phyloP scores from a whole-genome alignment of 2,888 invertebrate species.

The Phyto melanocephala region DNA sequence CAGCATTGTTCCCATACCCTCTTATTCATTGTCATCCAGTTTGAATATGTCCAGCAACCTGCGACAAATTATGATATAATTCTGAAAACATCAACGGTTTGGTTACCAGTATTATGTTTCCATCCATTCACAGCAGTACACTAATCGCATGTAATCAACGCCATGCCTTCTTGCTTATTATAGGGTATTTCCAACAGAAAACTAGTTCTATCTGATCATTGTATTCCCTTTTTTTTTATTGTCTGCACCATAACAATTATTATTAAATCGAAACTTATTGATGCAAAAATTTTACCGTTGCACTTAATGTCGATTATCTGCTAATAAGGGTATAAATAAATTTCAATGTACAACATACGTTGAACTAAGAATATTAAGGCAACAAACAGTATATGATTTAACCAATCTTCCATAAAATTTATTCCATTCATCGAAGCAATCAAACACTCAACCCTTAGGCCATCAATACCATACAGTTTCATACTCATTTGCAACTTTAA shows the following conservation, averaged over 20 bases:
- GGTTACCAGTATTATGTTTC: too few species aligned
- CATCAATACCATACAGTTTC: constrained; percentile 2
- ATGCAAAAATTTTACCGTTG: constrained; percentile 71
- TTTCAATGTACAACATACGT: constrained; percentile 56
- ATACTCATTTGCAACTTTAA: constrained; percentile 20
- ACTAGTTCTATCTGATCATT: background rate
- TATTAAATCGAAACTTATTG: constrained; percentile 47
- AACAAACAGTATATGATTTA: too few species aligned
- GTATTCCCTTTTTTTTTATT: background rate
- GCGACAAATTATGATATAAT: too few species aligned
- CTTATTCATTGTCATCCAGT: too few species aligned
- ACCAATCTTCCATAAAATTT: constrained; percentile 11
- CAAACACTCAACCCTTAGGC: constrained; percentile 41
- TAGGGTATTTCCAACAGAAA: background rate
- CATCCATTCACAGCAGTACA: too few species aligned
- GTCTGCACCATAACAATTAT: constrained; percentile 37
- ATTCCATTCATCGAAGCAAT: constrained; percentile 15
- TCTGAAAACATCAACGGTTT: too few species aligned
- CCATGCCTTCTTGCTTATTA: background rate
- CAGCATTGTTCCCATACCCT: too few species aligned
- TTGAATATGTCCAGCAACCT: too few species aligned
- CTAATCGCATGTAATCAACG: too few species aligned
- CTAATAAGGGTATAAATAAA: constrained; percentile 76
- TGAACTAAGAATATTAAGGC: too few species aligned
- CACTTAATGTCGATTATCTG: constrained; percentile 74